phyloP scores from a whole-genome alignment of 2,797 vertebrate genomes.

The Danionella dracula region DNA sequence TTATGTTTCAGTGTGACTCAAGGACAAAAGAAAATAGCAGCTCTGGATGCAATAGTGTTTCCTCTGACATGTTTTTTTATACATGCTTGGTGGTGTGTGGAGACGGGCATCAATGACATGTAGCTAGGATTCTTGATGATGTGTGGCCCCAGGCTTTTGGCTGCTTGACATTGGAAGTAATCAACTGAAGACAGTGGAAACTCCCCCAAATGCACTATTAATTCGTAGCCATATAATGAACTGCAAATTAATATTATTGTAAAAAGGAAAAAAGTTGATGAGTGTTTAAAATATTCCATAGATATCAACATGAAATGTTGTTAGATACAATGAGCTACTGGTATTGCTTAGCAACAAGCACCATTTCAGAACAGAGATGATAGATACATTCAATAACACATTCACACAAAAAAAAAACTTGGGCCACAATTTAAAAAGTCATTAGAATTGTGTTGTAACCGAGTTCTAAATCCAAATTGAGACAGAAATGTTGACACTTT shows the following conservation, averaged over 20 bases:
- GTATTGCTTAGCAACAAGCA: no score
- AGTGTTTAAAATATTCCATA: no score
- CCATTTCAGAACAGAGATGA: no score
- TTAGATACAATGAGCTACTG: no score
- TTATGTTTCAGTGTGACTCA: background rate
- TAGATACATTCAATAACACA: no score
- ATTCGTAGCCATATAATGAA: constrained; percentile 7
- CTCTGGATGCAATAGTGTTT: background rate
- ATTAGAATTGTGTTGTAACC: no score
- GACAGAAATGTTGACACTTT: no score
- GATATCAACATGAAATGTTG: no score
- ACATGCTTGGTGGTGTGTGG: constrained; percentile 30
- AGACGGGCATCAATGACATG: constrained; percentile 56
- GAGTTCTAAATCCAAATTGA: no score
- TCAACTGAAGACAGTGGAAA: background rate
- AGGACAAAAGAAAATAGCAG: background rate
- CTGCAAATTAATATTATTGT: background rate
- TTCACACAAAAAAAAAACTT: no score
- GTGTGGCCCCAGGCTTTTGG: constrained; percentile 23
- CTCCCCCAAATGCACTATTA: background rate
- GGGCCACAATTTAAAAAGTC: no score
- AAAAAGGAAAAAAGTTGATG: background rate
- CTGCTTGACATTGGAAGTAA: constrained; percentile 20
- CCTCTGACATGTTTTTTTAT: no score
- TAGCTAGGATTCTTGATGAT: constrained; percentile 33